Base-by-base conservation (phyloP, 2,888 invertebrate species). In the Rhyacophila evoluta region DNA sequence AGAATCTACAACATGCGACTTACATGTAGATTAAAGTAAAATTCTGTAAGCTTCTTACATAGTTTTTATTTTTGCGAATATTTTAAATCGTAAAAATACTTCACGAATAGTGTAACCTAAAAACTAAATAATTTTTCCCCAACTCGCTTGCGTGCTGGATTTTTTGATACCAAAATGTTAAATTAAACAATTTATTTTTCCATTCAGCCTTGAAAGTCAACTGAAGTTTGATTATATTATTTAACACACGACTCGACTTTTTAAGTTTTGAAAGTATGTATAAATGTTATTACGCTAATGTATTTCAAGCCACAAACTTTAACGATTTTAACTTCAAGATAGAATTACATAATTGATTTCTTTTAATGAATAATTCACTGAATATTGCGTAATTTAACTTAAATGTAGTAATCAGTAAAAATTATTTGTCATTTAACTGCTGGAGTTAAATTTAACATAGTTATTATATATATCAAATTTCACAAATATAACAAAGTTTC, bases 141-240 rank as follows among this genome's bases (percentile, higher is more conserved):
- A 25, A 25, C 6, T 25, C 10, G 19, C 19, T 55, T 55, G 55
- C 55, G 55, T 55, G 55, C 19, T n/a, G 55, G 19, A 1, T 39
- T 25, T 55, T 55, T 8, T 8, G 8, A 55, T 25, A 55, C 25
- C 55, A 12, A 41, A 25, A 55, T 25, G 55, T 19, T 55, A 55
- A 25, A 55, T 55, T 55, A 55, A 55, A 55, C 55, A 55, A 55
- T 55, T 55, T 55, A 55, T 55, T 55, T 55, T 19, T n/a, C 55
- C 12, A 55, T 55, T 55, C 55, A 55, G 55, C 55, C 55, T 55
- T 55, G 55, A 55, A 25, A 15, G 55, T 55, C 55, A 19, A 10
- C 55, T 10, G 19, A 55, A 55, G 55, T 55, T 55, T 55, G 25
- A 55, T 25, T 55, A 19, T 55, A 55, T 55, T 55, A 55, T 55